Base-by-base conservation (phyloP, 2,113 vertebrate species). In the Anarrhichthys ocellatus region DNA sequence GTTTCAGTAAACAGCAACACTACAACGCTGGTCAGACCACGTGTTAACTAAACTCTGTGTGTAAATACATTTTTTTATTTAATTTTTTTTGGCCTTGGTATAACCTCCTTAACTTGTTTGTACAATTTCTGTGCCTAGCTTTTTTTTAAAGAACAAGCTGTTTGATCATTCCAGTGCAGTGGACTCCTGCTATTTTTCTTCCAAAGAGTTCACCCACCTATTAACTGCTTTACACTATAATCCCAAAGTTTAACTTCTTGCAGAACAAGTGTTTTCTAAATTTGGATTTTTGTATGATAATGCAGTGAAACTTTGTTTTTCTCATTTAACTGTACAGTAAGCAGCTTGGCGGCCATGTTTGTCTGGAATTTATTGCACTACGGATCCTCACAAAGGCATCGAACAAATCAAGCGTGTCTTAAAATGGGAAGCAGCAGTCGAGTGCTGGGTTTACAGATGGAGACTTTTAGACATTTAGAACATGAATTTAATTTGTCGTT, bases 31-130 rank as follows among this genome's bases (percentile, higher is more conserved):
- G 82, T 85, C 52, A 73, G 64, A 83, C 90, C 72, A 68, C 4
- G 66, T 89, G 86, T 88, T 67, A 70, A 89, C 66, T 85, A 84
- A 91, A 91, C 79, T 88, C 63, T 10, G 73, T 46, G 15, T 90
- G 90, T 94, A 91, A 78, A 92, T 91, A 89, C 34, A 61, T 42
- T 34, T 34, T 63, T 90, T 89, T 90, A 94, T 92, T 94, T 91
- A 89, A 92, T 56, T 68, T 38, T 69, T 56, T 64, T 24, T 86
- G 83, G 73, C 74, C 86, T 88, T 87, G 68, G 29, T 80, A 82
- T 83, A 85, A 83, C 78, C 66, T 84, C 44, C 72, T 85, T 80
- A 83, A 24, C 70, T 72, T 88, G 76, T 91, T 89, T 86, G 70
- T 87, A 88, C 59, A 67, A 81, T 87, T 84, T 82, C 32, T 78